These are phyloP conservation scores for Oryzias dopingdopingensis DNA, from an alignment of 2,797 vertebrate species.

Conservation along the genomic window DNA sequence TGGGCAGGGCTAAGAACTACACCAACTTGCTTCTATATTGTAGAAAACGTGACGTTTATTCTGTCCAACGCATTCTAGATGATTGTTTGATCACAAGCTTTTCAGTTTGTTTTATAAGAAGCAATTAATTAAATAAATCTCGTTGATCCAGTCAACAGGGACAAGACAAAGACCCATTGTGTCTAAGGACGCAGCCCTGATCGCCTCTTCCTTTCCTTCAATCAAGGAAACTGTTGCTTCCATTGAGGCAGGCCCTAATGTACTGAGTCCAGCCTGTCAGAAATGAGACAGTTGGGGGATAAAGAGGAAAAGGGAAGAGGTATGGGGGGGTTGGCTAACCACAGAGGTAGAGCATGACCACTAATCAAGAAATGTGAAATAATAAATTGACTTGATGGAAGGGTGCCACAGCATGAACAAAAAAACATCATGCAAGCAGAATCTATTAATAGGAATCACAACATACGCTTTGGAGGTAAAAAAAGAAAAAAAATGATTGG, in stretches of 20 bases:
- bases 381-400: conserved; percentile 33
- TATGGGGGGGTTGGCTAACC: conserved; percentile 2
- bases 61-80: conserved; percentile 13
- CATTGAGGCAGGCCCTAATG: conserved; percentile 60
- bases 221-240: conserved; percentile 70
- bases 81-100: conserved; percentile 42
- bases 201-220: conserved; percentile 63
- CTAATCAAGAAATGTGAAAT: conserved; percentile 55
- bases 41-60: background rate
- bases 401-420: conserved; percentile 25
- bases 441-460: conserved; percentile 7
- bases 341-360: conserved; percentile 32
- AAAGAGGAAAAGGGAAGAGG: conserved; percentile 22
- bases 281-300: conserved; percentile 45
- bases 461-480: background rate
- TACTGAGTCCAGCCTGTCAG: conserved; percentile 45
- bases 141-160: conserved; percentile 71
- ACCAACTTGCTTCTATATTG: background rate
- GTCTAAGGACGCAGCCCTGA: conserved; percentile 60
- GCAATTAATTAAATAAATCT: conserved; percentile 74
- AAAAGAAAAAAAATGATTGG: background rate
- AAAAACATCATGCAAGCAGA: conserved; percentile 4
- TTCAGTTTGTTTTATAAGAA: conserved; percentile 33
- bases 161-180: conserved; percentile 75
- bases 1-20: too few species aligned